phyloP scores from a whole-genome alignment of 2,113 vertebrate species.

The Rhinichthys klamathensis region DNA sequence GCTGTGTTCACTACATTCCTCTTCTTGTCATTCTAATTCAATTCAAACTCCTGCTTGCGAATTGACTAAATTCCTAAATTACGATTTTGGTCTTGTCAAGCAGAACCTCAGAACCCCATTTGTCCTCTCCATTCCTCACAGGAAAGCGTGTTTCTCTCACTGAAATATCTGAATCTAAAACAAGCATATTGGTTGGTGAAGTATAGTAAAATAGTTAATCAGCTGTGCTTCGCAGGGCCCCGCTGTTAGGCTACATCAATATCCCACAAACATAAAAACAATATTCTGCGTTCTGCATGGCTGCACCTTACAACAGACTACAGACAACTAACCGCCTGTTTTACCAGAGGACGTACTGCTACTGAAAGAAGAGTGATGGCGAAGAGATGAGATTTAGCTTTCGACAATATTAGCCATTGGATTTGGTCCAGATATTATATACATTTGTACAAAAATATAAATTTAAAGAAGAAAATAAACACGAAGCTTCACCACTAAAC shows the following conservation, averaged over 20 bases:
- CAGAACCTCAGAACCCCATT: background rate
- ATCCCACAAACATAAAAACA: constrained; percentile 41
- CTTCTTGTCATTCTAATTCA: background rate
- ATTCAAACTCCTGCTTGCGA: background rate
- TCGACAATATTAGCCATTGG: background rate
- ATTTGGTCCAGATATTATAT: background rate
- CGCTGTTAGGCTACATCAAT: constrained; percentile 34
- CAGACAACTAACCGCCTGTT: constrained; percentile 24
- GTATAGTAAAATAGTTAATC: constrained; percentile 37
- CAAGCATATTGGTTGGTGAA: constrained; percentile 20
- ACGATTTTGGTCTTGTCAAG: background rate
- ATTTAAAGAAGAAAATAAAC: too few species aligned
- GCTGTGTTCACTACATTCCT: background rate
- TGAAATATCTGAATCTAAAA: constrained; percentile 24
- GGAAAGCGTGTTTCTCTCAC: background rate
- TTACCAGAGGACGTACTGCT: background rate
- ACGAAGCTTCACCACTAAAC: too few species aligned
- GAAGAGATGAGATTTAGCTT: background rate
- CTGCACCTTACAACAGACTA: constrained; percentile 6
- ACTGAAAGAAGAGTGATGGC: background rate
- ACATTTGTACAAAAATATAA: too few species aligned
- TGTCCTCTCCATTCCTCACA: background rate
- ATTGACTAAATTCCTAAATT: background rate
- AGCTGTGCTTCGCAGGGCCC: constrained; percentile 1
- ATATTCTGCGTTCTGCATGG: constrained; percentile 31